Evolutionary conservation across 2,888 invertebrate genomes (phyloP), one percentile per base, ranked within the genome.

Genomic region (Thyatira batis): DNA sequence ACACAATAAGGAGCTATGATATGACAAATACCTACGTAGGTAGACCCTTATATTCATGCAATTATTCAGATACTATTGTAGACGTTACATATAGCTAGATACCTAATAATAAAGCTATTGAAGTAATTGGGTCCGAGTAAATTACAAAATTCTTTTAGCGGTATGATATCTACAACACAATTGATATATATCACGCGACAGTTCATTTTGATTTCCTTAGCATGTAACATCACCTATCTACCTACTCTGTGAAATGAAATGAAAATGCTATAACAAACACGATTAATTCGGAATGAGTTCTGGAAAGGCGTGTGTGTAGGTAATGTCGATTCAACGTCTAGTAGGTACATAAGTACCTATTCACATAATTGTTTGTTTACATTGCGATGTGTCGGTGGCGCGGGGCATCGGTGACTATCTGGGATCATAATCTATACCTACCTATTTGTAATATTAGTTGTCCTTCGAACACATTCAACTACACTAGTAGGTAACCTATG

Each of bases 141-240:
- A 81, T 81, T 71, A 84, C 72, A 71, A 79, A 79, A 83, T 82
- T 81, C 78, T 76, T 79, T 78, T 70, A 80, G 73, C 71, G 63
- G 61, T 63, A 61, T 67, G 65, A 67, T 66, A 66, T 59, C 58
- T 63, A 70, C 67, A 65, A 67, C 65, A 57, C 67, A 78, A 76
- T 79, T 76, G 73, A 81, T 78, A 70, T 63, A 61, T 73, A 82
- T 76, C 89, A 89, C 86, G 89, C 87, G 75, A 88, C 65, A 66
- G 71, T 83, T 84, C 17, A 87, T 87, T 88, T 88, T 86, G 87
- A 89, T 87, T 87, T 89, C 84, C 81, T 84, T 79, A 76, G 66
- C 77, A 77, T 67, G 75, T 75, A 11, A 13, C 25, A 25, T 25
- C 25, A 48, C 43, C 57, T 66, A 70, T 62, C 61, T 66, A 70